phyloP scores from a whole-genome alignment of 1,140 invertebrate species.

The Drosophila auraria region DNA sequence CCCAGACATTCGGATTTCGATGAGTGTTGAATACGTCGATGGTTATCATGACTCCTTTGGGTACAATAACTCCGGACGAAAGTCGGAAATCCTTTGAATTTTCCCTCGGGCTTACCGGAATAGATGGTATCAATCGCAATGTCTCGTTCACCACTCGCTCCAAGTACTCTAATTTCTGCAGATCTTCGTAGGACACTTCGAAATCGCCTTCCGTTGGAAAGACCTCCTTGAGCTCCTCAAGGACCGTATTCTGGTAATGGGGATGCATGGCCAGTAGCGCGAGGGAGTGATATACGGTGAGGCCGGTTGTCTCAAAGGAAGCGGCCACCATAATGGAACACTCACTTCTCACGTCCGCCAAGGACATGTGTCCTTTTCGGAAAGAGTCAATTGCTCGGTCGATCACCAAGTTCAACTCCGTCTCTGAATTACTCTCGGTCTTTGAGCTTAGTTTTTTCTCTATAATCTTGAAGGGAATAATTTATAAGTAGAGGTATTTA shows the following conservation, averaged over 20 bases:
- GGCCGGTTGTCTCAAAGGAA: conserved; percentile 69
- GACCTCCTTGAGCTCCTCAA: conserved; percentile 87
- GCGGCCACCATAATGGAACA: conserved; percentile 46
- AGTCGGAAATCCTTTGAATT: conserved; percentile 42
- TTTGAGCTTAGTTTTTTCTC: background rate
- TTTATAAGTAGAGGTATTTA: too few species aligned
- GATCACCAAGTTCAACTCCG: conserved; percentile 22
- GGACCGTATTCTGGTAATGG: conserved; percentile 86
- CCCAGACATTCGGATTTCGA: conserved; percentile 64
- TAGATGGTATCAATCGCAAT: conserved; percentile 84
- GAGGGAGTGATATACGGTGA: conserved; percentile 42
- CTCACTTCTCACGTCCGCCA: conserved; percentile 53
- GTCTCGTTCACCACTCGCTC: conserved; percentile 88
- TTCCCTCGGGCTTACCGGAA: conserved; percentile 53
- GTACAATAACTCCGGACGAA: conserved; percentile 53
- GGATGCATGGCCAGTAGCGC: conserved; percentile 70
- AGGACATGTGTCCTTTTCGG: conserved; percentile 30
- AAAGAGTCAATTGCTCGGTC: conserved; percentile 40
- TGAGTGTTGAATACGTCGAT: conserved; percentile 63
- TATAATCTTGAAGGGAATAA: background rate
- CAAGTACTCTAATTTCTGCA: conserved; percentile 88
- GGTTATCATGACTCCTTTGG: conserved; percentile 42
- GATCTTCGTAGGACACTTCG: conserved; percentile 86
- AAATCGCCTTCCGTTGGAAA: conserved; percentile 85
- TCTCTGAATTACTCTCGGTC: background rate